A percentile compares a stretch with the other conserved stretches of the same genome.
phyloP scores from a whole-genome alignment of 2,888 invertebrate genomes.

The Euclidia mi region DNA sequence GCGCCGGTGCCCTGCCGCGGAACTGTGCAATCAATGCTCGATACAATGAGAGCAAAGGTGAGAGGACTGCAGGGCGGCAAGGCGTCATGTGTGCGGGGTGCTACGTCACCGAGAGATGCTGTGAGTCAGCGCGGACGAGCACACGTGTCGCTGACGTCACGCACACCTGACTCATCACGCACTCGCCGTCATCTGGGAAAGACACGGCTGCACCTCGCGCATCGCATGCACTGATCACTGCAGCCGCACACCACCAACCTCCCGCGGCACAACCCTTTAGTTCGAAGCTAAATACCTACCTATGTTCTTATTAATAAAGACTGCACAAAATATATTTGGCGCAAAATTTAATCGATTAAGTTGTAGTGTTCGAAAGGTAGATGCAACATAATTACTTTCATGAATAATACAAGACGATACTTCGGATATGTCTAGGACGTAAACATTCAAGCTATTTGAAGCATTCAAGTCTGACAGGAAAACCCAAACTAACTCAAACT shows the following conservation, averaged over 20 bases:
- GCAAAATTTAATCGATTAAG: too few species aligned
- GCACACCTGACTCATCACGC: constrained; percentile 79
- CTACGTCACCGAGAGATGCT: constrained; percentile 76
- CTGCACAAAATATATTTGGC: too few species aligned
- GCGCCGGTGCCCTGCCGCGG: constrained; percentile 56
- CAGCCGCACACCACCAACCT: background rate
- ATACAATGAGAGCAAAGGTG: constrained; percentile 70
- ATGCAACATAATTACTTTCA: too few species aligned
- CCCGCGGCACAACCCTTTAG: too few species aligned
- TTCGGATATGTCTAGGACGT: background rate
- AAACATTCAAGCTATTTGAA: constrained; percentile 3
- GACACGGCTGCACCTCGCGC: constrained; percentile 44
- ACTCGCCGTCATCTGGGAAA: constrained; percentile 63
- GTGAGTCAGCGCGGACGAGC: constrained; percentile 74
- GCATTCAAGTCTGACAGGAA: constrained; percentile 8
- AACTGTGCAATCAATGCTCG: constrained; percentile 62
- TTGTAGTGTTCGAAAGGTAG: too few species aligned
- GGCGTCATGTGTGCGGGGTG: constrained; percentile 61
- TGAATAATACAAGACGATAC: too few species aligned
- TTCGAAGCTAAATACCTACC: too few species aligned
- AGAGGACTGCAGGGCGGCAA: constrained; percentile 71
- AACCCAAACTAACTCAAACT: background rate
- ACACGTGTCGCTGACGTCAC: constrained; percentile 83
- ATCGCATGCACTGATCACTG: constrained; percentile 25
- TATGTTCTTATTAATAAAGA: too few species aligned